These are phyloP conservation scores for Siniperca undulata DNA, from an alignment of 2,797 vertebrate genomes.

Conservation along the genomic window DNA sequence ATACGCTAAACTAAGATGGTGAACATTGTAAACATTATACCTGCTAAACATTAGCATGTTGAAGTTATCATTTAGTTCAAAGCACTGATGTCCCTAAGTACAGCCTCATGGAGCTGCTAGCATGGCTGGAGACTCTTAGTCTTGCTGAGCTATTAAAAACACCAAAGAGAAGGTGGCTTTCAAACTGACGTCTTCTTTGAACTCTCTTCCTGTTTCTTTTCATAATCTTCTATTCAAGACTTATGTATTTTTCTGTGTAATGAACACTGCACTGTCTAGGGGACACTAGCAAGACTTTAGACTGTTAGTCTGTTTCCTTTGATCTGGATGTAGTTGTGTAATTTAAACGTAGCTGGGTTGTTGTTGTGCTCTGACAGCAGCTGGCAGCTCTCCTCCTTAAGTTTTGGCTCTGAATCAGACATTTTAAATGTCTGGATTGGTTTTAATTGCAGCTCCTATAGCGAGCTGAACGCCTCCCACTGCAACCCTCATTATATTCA, in stretches of 20 bases:
- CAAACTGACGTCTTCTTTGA: background rate
- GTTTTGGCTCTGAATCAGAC: constrained; percentile 29
- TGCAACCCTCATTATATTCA: constrained; percentile 44
- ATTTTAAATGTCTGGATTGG: constrained; percentile 14
- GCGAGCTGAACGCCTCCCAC: constrained; percentile 11
- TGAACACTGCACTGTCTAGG: background rate
- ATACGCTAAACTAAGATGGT: no score
- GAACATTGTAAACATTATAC: no score
- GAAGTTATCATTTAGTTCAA: background rate
- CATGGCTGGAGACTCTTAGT: no score
- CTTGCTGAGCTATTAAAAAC: background rate
- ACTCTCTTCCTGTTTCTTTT: background rate
- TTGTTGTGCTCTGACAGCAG: constrained; percentile 13
- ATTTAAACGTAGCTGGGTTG: constrained; percentile 10
- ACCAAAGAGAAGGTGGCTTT: background rate
- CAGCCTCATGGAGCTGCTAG: background rate
- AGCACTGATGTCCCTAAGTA: background rate
- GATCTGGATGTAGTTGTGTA: constrained; percentile 11
- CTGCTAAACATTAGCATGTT: background rate
- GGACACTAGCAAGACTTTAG: background rate
- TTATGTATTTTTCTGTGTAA: background rate
- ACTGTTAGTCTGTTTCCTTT: background rate
- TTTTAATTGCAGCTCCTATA: constrained; percentile 46
- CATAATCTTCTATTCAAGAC: background rate
- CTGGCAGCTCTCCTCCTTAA: constrained; percentile 20